These are phyloP conservation scores for Catocala sponsa DNA, from an alignment of 2,888 invertebrate genomes.

Conservation along the genomic window DNA sequence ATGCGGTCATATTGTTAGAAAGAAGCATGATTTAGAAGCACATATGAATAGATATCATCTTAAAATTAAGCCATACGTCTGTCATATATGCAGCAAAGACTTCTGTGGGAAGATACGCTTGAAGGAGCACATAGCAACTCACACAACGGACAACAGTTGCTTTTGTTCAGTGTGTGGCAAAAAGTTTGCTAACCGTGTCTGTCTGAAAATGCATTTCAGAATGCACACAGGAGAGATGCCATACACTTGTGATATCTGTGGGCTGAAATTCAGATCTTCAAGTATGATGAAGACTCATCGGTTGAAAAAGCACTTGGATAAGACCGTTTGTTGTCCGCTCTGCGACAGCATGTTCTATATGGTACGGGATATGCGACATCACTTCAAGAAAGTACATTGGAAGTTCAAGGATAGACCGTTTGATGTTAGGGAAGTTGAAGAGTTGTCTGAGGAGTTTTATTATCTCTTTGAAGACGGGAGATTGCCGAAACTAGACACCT, in stretches of 20 bases:
- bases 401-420: conserved; percentile 57
- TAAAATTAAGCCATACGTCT: conserved; percentile 58
- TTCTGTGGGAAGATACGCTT: conserved; percentile 58
- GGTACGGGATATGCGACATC: conserved; percentile 62
- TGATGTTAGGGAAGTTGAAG: conserved; percentile 53
- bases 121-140: conserved; percentile 56
- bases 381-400: conserved; percentile 67
- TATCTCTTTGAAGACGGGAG: conserved; percentile 61
- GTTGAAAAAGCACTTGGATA: conserved; percentile 62
- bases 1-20: conserved; percentile 54
- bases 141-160: conserved; percentile 49
- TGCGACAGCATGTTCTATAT: conserved; percentile 64
- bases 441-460: conserved; percentile 51
- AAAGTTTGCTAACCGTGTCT: conserved; percentile 62
- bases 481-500: conserved; percentile 39
- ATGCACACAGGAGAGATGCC: conserved; percentile 65
- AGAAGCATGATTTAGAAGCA: conserved; percentile 55
- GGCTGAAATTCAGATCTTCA: conserved; percentile 61
- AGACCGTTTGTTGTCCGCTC: conserved; percentile 59
- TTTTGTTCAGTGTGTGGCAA: conserved; percentile 57
- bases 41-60: conserved; percentile 62
- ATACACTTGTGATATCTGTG: conserved; percentile 63
- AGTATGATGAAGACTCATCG: conserved; percentile 65
- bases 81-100: conserved; percentile 56
- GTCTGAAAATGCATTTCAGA: conserved; percentile 63